Conservation (phyloP, 2,113 vertebrate species). For the Felis chaus region DNA sequence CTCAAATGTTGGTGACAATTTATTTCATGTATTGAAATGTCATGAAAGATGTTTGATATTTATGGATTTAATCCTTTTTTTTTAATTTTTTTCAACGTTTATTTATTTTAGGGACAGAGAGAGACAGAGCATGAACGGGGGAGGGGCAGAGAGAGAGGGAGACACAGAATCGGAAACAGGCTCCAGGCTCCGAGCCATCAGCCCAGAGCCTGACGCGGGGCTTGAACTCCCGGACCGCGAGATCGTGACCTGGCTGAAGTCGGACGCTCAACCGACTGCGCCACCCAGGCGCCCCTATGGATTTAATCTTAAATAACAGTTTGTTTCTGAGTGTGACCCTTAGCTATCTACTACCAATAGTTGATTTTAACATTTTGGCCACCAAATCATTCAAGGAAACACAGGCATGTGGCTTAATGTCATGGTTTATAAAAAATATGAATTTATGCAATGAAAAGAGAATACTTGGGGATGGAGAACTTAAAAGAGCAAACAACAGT, state of each 20-base stretch:
- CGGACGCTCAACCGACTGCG: too few species aligned
- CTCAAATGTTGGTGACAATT: neutral
- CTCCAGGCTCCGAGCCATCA: too few species aligned
- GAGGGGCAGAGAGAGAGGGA: too few species aligned
- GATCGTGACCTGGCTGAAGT: too few species aligned
- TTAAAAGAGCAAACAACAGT: neutral
- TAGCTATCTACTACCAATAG: neutral
- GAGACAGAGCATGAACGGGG: too few species aligned
- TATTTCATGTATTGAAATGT: neutral
- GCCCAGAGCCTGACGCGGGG: too few species aligned
- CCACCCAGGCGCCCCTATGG: neutral
- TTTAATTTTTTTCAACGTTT: too few species aligned
- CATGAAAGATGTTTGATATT: neutral
- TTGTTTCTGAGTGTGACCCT: neutral
- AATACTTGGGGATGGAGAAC: neutral
- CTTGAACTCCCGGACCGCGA: too few species aligned
- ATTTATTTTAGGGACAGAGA: too few species aligned
- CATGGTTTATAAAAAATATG: neutral
- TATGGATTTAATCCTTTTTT: neutral
- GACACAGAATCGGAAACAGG: too few species aligned
- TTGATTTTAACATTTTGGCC: neutral
- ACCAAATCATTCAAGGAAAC: neutral
- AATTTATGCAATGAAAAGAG: neutral
- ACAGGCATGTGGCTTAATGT: neutral
- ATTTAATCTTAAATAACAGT: neutral